These are phyloP conservation scores for Acrobeloides nanus DNA, from an alignment of 2,888 invertebrate genomes.

Conservation along the genomic window DNA sequence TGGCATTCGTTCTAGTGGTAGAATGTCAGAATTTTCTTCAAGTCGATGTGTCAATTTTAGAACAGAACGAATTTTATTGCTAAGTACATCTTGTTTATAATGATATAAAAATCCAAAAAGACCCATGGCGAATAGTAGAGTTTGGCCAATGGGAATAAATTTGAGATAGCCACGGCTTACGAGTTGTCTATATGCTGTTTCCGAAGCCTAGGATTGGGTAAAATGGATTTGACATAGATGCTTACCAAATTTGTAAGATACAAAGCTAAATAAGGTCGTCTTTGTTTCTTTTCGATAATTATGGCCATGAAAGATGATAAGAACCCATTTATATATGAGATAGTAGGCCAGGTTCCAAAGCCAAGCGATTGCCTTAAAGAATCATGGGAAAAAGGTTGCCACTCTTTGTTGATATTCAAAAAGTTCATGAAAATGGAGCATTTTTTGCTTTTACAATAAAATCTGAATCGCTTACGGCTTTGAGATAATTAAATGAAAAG, in stretches of 20 bases:
- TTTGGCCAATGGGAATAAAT: slow-evolving; percentile 64
- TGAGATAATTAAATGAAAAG: too few species aligned
- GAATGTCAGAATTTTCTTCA: slow-evolving; percentile 2
- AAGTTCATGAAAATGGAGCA: too few species aligned
- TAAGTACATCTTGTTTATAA: slow-evolving; percentile 17
- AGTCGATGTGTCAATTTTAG: slow-evolving; percentile 10
- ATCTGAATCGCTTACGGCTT: too few species aligned
- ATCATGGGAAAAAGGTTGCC: too few species aligned
- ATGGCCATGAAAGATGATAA: slow-evolving; percentile 69
- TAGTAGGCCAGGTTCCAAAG: too few species aligned
- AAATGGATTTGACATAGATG: slow-evolving; percentile 1
- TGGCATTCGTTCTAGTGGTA: not conserved
- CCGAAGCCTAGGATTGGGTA: slow-evolving; percentile 67
- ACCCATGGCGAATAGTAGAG: slow-evolving; percentile 61
- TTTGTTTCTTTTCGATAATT: slow-evolving; percentile 65
- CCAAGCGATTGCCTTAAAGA: too few species aligned
- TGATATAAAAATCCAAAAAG: slow-evolving; percentile 34
- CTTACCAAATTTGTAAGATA: slow-evolving; percentile 73
- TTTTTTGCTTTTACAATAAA: too few species aligned
- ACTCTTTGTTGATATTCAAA: too few species aligned
- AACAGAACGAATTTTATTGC: slow-evolving; percentile 10
- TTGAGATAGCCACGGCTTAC: slow-evolving; percentile 63
- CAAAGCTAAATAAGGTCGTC: slow-evolving; percentile 68
- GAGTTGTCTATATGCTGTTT: slow-evolving; percentile 70
- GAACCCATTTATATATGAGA: too few species aligned